These are phyloP conservation scores for Mantis religiosa DNA, from an alignment of 2,888 invertebrate species.

Conservation along the genomic window DNA sequence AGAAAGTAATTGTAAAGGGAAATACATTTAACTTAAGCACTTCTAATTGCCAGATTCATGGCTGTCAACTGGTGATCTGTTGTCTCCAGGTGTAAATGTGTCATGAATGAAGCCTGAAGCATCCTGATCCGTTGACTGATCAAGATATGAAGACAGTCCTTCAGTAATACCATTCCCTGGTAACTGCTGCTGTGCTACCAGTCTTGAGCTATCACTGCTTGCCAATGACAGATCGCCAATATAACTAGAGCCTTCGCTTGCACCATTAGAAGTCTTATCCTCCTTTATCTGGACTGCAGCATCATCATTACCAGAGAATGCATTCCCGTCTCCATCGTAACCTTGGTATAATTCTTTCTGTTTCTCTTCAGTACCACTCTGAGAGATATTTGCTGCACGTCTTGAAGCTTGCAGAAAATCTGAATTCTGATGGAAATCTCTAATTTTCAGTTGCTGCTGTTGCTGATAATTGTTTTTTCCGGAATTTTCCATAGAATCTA, in stretches of 20 bases:
- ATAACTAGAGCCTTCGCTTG: neutral
- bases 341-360: neutral
- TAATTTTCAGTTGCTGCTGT: neutral
- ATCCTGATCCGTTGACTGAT: neutral
- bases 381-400: neutral
- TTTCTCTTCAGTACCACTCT: neutral
- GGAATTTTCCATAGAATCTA: neutral
- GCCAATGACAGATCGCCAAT: neutral
- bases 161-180: neutral
- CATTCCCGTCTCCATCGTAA: neutral
- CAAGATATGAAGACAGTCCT: neutral
- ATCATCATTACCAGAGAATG: neutral
- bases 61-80: neutral
- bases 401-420: neutral
- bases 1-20: no score
- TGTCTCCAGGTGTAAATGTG: neutral
- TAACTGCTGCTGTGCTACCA: neutral
- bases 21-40: neutral
- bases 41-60: neutral
- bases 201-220: slow-evolving; percentile 2
- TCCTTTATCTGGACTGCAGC: neutral
- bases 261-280: neutral
- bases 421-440: neutral
- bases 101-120: neutral
- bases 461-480: neutral